A percentile compares a stretch with the other conserved stretches of the same genome.
Conservation (phyloP, 2,113 vertebrate genomes). For the Gadus macrocephalus region DNA sequence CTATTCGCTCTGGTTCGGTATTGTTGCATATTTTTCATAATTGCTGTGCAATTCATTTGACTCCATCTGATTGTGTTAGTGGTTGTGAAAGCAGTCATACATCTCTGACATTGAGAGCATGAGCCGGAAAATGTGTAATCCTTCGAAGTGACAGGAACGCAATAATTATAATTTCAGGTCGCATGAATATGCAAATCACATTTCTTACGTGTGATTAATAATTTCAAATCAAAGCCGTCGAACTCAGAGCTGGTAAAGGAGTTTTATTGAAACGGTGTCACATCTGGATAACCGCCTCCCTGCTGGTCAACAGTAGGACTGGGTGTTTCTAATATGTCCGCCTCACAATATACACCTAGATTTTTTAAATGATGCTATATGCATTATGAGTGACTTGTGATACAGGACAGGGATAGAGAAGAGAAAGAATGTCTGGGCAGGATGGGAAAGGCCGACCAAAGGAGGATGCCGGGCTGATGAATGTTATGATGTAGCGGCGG, state of each 20-base stretch:
- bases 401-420: too few species aligned
- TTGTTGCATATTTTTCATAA: conserved; percentile 25
- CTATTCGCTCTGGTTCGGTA: neutral
- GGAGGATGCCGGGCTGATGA: too few species aligned
- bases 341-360: too few species aligned
- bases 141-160: conserved; percentile 35
- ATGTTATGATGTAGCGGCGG: too few species aligned
- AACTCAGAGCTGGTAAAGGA: conserved; percentile 42
- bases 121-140: conserved; percentile 41
- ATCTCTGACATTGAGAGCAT: conserved; percentile 46
- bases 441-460: too few species aligned
- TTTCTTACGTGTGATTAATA: conserved; percentile 48
- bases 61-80: conserved; percentile 26
- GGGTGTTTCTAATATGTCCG: too few species aligned
- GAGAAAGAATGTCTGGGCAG: too few species aligned
- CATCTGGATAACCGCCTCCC: conserved; percentile 35
- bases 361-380: too few species aligned
- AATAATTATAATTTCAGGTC: conserved; percentile 47
- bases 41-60: conserved; percentile 33
- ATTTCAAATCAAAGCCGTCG: conserved; percentile 37
- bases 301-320: too few species aligned
- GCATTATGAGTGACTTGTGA: too few species aligned
- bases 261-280: conserved; percentile 44
- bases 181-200: conserved; percentile 48
- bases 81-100: conserved; percentile 40